phyloP scores from a whole-genome alignment of 2,888 invertebrate species.

The Pyrgus malvae region DNA sequence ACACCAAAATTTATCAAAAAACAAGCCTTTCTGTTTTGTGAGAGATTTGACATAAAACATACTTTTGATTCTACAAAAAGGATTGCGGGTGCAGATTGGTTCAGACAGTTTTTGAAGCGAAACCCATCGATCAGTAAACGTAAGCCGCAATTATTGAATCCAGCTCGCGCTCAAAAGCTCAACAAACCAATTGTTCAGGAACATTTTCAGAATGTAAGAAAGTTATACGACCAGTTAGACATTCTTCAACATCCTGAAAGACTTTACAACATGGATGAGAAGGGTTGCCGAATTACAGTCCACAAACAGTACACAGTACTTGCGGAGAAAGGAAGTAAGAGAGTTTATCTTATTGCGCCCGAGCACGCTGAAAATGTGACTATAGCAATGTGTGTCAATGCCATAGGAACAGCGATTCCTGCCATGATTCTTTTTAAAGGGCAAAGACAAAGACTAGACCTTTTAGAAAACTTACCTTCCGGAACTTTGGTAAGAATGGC shows the following conservation, averaged over 20 bases:
- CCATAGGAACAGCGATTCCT: slow-evolving; percentile 22
- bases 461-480: too few species aligned
- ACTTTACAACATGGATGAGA: slow-evolving; percentile 22
- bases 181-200: slow-evolving; percentile 33
- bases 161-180: too few species aligned
- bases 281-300: slow-evolving; percentile 34
- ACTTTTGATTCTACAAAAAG: slow-evolving; percentile 18
- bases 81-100: slow-evolving; percentile 26
- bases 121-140: slow-evolving; percentile 15
- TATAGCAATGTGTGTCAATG: slow-evolving; percentile 26
- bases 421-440: slow-evolving; percentile 29
- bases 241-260: slow-evolving; percentile 34
- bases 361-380: slow-evolving; percentile 32
- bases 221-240: slow-evolving; percentile 34
- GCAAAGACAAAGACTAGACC: too few species aligned
- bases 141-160: too few species aligned
- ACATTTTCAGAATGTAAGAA: slow-evolving; percentile 32
- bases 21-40: slow-evolving; percentile 23
- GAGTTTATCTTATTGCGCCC: slow-evolving; percentile 26
- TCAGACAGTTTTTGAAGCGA: background rate
- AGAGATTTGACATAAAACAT: slow-evolving; percentile 24
- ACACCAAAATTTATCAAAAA: slow-evolving; percentile 37
- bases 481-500: too few species aligned
- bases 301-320: slow-evolving; percentile 30
- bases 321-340: slow-evolving; percentile 16